Conservation (phyloP, 2,113 vertebrate species). For the Gallinago media region DNA sequence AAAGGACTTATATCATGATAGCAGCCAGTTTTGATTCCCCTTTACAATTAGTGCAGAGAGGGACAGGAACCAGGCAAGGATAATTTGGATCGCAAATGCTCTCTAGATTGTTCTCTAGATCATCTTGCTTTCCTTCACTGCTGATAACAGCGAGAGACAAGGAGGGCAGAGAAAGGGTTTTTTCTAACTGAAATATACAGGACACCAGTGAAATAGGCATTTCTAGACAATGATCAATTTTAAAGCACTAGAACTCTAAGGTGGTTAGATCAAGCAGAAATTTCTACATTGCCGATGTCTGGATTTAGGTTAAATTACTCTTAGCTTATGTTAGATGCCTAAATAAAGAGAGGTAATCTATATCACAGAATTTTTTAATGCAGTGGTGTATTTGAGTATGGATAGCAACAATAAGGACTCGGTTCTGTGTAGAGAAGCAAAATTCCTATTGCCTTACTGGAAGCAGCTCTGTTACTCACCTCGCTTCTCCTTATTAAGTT, state of each 20-base stretch:
- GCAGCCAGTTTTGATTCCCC: neutral
- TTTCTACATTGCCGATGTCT: neutral
- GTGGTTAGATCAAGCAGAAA: neutral
- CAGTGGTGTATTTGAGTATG: neutral
- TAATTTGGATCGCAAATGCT: neutral
- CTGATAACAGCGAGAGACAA: neutral
- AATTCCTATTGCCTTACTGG: neutral
- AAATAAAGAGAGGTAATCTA: neutral
- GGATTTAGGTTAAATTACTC: neutral
- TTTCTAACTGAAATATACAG: neutral
- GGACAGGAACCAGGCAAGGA: neutral
- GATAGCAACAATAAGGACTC: neutral
- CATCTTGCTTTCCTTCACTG: neutral
- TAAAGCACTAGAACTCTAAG: neutral
- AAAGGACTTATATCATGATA: neutral
- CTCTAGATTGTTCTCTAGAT: neutral
- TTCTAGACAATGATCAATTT: neutral
- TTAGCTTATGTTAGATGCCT: neutral
- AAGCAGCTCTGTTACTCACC: neutral
- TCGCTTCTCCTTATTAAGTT: neutral
- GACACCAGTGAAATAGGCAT: neutral
- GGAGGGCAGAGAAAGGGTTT: neutral
- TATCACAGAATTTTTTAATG: neutral
- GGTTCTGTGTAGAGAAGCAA: neutral
- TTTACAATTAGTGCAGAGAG: neutral